phyloP scores from a whole-genome alignment of 2,113 vertebrate species.

The Xiphias gladius region DNA sequence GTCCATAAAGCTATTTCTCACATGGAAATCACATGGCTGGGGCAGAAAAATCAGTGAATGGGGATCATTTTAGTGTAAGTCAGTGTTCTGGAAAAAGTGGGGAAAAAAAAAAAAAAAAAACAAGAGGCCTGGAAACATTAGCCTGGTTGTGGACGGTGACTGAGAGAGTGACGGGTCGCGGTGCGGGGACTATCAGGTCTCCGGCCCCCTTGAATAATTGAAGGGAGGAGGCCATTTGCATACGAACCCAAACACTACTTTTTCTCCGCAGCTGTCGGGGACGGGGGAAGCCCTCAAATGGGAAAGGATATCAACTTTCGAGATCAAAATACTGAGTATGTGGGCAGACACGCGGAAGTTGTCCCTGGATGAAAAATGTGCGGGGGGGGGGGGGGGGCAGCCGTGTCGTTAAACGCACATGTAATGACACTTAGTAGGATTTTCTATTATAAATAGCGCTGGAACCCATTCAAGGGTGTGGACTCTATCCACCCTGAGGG shows the following conservation, averaged over 20 bases:
- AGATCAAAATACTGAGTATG: background rate
- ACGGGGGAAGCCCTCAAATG: constrained; percentile 12
- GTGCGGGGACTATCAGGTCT: constrained; percentile 51
- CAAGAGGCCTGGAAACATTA: background rate
- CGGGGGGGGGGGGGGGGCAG: too few species aligned
- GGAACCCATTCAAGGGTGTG: constrained; percentile 38
- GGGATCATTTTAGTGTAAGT: constrained; percentile 23
- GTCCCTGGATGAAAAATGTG: too few species aligned
- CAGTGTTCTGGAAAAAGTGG: background rate
- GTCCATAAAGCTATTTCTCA: constrained; percentile 32
- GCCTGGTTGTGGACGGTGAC: constrained; percentile 6
- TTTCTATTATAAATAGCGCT: background rate
- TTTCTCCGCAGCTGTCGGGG: background rate
- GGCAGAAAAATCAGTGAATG: constrained; percentile 38
- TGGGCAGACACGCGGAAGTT: too few species aligned
- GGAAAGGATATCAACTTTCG: background rate
- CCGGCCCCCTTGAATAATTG: constrained; percentile 75
- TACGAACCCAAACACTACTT: constrained; percentile 81
- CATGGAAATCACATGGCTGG: constrained; percentile 56
- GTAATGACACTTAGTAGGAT: background rate
- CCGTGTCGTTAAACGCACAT: too few species aligned
- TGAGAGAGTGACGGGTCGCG: constrained; percentile 33
- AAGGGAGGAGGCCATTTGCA: constrained; percentile 77
- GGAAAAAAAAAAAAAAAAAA: too few species aligned
- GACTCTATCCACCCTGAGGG: background rate